A percentile compares a stretch with the other conserved stretches of the same genome.
Evolutionary conservation across 1,140 invertebrate species (phyloP).

Genomic region (Steinernema khuongi): DNA sequence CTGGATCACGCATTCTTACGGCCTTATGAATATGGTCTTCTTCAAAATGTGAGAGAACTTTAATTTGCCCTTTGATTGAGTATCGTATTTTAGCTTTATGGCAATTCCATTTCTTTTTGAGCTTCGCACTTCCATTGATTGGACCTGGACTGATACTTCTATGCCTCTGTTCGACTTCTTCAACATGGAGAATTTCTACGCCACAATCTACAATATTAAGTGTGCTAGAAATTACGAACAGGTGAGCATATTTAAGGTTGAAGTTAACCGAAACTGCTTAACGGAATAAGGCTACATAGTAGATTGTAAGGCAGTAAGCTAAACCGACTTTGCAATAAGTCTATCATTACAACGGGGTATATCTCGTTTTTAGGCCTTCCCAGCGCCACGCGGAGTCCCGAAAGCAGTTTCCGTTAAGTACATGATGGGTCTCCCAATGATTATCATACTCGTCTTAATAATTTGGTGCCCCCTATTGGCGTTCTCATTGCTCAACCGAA

Average conservation of each 20-base stretch:
- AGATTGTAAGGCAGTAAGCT: constrained; percentile 1
- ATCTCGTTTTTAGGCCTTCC: constrained; percentile 30
- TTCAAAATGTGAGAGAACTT: constrained; percentile 52
- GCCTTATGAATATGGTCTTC: constrained; percentile 53
- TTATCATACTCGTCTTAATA: constrained; percentile 75
- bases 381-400: constrained; percentile 60
- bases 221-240: constrained; percentile 53
- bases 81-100: constrained; percentile 75
- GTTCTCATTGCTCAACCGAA: constrained; percentile 88
- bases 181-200: constrained; percentile 77
- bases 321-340: too few species aligned
- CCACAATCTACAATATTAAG: constrained; percentile 56
- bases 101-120: constrained; percentile 91
- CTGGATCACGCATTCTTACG: constrained; percentile 55
- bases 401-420: constrained; percentile 75
- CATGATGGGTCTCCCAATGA: constrained; percentile 76
- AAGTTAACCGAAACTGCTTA: constrained; percentile 25
- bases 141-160: constrained; percentile 94
- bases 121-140: constrained; percentile 90
- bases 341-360: too few species aligned
- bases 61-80: constrained; percentile 15
- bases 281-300: not conserved
- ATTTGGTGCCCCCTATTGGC: constrained; percentile 95
- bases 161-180: constrained; percentile 96
- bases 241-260: constrained; percentile 22